These are phyloP conservation scores for Siniperca chuatsi DNA, from an alignment of 2,113 vertebrate species.

Conservation along the genomic window DNA sequence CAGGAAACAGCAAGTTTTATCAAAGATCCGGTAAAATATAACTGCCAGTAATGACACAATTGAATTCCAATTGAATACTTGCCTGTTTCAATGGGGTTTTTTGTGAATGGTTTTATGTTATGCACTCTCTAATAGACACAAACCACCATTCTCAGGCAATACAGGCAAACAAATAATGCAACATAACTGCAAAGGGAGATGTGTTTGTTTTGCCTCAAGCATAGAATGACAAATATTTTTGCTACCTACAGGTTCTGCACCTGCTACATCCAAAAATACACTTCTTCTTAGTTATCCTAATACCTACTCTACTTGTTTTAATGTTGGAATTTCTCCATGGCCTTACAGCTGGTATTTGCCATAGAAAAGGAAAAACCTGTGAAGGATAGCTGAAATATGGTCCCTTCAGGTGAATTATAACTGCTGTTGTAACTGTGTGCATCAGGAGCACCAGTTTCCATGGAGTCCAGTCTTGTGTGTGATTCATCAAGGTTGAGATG, in stretches of 20 bases:
- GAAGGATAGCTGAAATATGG: not conserved
- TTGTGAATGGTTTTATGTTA: not conserved
- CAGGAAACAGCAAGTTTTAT: not conserved
- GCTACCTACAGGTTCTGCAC: slow-evolving; percentile 46
- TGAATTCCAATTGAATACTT: not conserved
- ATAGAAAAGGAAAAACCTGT: not conserved
- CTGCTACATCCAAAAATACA: slow-evolving; percentile 48
- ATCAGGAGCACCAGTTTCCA: slow-evolving; percentile 52
- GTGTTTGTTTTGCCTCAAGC: slow-evolving; percentile 42
- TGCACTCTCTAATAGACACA: not conserved
- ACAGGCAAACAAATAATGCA: not conserved
- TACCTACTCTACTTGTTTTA: slow-evolving; percentile 7
- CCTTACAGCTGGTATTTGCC: not conserved
- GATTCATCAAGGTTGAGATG: slow-evolving; percentile 41
- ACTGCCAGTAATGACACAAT: not conserved
- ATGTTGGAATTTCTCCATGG: not conserved
- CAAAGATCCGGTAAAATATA: not conserved
- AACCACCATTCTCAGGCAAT: not conserved
- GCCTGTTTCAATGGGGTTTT: not conserved
- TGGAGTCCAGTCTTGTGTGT: slow-evolving; percentile 46
- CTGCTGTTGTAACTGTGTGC: slow-evolving; percentile 3
- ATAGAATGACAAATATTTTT: slow-evolving; percentile 46
- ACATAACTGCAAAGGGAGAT: not conserved
- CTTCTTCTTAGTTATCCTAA: not conserved
- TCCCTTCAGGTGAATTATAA: slow-evolving; percentile 2